Conservation (phyloP, 2,797 vertebrate species). For the Artibeus jamaicensis region DNA sequence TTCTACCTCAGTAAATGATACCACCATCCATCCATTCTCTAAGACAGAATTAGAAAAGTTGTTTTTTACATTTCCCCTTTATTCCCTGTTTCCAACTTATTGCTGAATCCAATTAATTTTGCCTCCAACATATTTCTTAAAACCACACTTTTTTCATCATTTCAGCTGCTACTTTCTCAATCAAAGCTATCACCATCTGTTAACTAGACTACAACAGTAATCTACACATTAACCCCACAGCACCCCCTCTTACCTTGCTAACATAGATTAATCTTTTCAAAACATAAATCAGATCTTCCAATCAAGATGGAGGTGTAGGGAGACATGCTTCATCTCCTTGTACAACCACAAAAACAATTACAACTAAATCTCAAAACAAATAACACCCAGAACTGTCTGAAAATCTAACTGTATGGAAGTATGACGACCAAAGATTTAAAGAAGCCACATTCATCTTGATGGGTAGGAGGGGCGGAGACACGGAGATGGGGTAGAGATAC, state of each 20-base stretch:
- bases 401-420: neutral
- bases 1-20: neutral
- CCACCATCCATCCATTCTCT: conserved; percentile 26
- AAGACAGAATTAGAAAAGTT: neutral
- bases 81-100: conserved; percentile 20
- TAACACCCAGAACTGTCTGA: neutral
- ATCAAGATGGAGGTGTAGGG: neutral
- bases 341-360: neutral
- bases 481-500: too few relatives aligned
- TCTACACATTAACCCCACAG: neutral
- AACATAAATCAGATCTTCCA: conserved; percentile 2
- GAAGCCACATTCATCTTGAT: neutral
- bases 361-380: neutral
- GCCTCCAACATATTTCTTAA: neutral
- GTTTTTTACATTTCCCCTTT: neutral
- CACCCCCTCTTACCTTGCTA: neutral
- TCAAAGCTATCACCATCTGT: neutral
- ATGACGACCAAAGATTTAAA: neutral
- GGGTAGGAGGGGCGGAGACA: neutral
- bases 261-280: neutral
- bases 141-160: neutral
- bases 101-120: neutral
- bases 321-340: neutral
- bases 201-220: neutral
- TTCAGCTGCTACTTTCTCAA: neutral